Base-by-base conservation (phyloP, 1,140 invertebrate genomes). In the Heliconius hermathena region DNA sequence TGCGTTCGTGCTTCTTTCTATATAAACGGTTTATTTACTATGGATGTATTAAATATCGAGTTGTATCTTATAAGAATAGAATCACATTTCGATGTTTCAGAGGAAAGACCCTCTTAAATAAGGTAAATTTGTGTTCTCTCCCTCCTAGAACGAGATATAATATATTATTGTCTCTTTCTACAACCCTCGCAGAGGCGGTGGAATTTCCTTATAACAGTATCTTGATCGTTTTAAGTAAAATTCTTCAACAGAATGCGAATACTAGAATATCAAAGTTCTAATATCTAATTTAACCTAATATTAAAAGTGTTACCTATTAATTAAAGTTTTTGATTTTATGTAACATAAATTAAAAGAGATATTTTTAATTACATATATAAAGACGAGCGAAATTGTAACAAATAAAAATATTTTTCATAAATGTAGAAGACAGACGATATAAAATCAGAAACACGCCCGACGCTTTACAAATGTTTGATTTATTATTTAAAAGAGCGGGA, bases 401-500 rank as follows among this genome's bases (percentile, higher is more conserved):
- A 52, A 52, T 57, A 22, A 22, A 22, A 22, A 57, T n/a, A 22
- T 3, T 57, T n/a, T 57, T 22, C 54, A 22, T 3, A 57, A 2
- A 57, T 11, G 8, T n/a, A n/a, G 18, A 54, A 5, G 20, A 71
- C 70, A 38, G 70, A 38, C n/a, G 29, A 38, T 71, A 76, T 9
- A 71, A 71, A 46, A 70, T 71, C 52, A 75, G 29, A 73, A 78
- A 73, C n/a, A 73, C 52, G 71, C n/a, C 18, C 41, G 46, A 70
- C 60, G 46, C 46, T 73, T 54, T 75, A 74, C 41, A 79, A 74
- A 60, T 66, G 70, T 75, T n/a, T 73, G 49, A 74, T 80, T 54
- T 82, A 82, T 80, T 82, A 82, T 82, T 82, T 54, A 82, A 72
- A 77, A 52, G 75, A 71, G 20, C 81, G 74, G 73, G 76, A 82